A percentile compares a stretch with the other conserved stretches of the same genome.
Conservation (phyloP, 2,888 invertebrate genomes). For the Aquatica leii region DNA sequence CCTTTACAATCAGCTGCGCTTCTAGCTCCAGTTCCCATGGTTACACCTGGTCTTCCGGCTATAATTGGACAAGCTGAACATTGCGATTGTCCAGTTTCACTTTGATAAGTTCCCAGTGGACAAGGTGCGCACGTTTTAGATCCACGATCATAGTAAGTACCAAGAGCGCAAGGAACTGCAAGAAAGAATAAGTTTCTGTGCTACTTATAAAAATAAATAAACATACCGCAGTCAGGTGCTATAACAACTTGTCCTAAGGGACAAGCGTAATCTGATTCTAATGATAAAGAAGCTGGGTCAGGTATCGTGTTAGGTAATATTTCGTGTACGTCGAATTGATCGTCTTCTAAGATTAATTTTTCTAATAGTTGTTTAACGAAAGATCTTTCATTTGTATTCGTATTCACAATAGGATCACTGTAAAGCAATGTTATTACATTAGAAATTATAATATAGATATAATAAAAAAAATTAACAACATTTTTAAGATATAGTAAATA, state of each 20-base stretch:
- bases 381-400: slow-evolving; percentile 86
- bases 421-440: slow-evolving; percentile 6
- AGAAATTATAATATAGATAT: neutral
- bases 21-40: slow-evolving; percentile 85
- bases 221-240: slow-evolving; percentile 88
- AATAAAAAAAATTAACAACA: neutral
- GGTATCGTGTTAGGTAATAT: slow-evolving; percentile 94
- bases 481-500: slow-evolving; percentile 13
- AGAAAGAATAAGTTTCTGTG: slow-evolving; percentile 15
- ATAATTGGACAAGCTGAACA: slow-evolving; percentile 91
- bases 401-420: slow-evolving; percentile 90
- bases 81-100: slow-evolving; percentile 87
- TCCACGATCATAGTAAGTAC: slow-evolving; percentile 82
- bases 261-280: slow-evolving; percentile 94
- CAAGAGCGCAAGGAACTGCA: slow-evolving; percentile 88
- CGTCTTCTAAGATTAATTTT: slow-evolving; percentile 90
- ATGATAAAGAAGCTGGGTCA: slow-evolving; percentile 85
- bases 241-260: slow-evolving; percentile 93
- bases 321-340: slow-evolving; percentile 92
- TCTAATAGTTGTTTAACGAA: slow-evolving; percentile 85
- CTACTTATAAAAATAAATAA: neutral
- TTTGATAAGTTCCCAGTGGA: slow-evolving; percentile 91
- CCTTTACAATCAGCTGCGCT: slow-evolving; percentile 90
- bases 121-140: slow-evolving; percentile 84
- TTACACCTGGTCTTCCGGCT: slow-evolving; percentile 89